These are phyloP conservation scores for Lepidochitona cinerea DNA, from an alignment of 2,888 invertebrate species.

Conservation along the genomic window DNA sequence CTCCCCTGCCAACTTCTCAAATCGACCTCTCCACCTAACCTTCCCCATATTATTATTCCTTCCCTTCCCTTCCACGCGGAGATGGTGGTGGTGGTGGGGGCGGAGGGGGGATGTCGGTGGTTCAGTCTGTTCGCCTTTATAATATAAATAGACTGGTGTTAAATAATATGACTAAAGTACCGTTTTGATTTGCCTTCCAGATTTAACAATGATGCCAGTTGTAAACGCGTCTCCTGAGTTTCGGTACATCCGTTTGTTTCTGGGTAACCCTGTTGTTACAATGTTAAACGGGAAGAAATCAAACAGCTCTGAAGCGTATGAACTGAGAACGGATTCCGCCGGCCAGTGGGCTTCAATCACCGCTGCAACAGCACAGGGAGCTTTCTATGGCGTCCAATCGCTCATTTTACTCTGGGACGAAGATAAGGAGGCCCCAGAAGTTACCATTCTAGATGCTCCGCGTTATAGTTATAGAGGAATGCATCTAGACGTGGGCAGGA, in stretches of 20 bases:
- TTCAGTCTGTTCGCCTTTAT: too few relatives aligned
- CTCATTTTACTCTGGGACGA: conserved; percentile 37
- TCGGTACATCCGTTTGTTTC: conserved; percentile 28
- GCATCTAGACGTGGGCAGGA: conserved; percentile 64
- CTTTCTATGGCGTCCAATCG: conserved; percentile 57
- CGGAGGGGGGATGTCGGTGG: too few relatives aligned
- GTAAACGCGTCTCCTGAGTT: conserved; percentile 13
- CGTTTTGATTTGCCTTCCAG: conserved; percentile 25
- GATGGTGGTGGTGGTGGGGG: too few relatives aligned
- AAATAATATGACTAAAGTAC: too few relatives aligned
- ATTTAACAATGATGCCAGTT: conserved; percentile 21
- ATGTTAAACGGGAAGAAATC: conserved; percentile 14
- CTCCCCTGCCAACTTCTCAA: too few relatives aligned
- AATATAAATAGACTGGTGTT: too few relatives aligned
- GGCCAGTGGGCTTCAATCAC: conserved; percentile 37
- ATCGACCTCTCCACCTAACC: too few relatives aligned
- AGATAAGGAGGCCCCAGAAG: conserved; percentile 31
- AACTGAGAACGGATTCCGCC: conserved; percentile 32
- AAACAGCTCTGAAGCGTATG: conserved; percentile 44
- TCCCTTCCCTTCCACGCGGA: too few relatives aligned
- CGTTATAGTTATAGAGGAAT: conserved; percentile 62
- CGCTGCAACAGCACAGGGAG: conserved; percentile 39
- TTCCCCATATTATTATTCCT: too few relatives aligned
- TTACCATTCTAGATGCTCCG: conserved; percentile 49
- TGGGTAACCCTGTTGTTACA: conserved; percentile 16